Conservation (phyloP, 2,888 invertebrate genomes). For the Agrypnus murinus region DNA sequence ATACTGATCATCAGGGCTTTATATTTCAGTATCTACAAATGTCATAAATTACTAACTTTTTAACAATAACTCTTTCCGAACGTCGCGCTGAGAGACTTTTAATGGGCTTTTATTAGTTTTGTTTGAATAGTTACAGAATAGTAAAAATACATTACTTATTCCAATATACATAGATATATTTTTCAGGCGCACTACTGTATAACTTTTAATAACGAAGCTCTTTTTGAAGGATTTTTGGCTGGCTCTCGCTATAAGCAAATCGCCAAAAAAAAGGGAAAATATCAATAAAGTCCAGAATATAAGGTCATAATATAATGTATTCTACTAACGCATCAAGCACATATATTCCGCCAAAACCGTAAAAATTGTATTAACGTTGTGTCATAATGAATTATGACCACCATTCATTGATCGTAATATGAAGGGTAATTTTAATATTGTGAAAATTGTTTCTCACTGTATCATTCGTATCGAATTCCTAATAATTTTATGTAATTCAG, state of each 20-base stretch:
- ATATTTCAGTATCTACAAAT: conserved; percentile 60
- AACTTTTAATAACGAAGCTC: conserved; percentile 16
- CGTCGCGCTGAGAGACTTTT: conserved; percentile 55
- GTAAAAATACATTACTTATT: conserved; percentile 43
- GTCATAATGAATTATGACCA: too few relatives aligned
- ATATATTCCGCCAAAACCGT: too few relatives aligned
- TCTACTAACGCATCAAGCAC: too few relatives aligned
- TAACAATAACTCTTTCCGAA: conserved; percentile 63
- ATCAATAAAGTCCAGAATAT: too few relatives aligned
- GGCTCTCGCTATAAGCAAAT: not conserved
- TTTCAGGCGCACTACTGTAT: not conserved
- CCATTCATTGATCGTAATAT: too few relatives aligned
- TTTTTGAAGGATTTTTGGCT: not conserved
- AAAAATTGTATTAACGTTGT: too few relatives aligned
- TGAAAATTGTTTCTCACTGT: conserved; percentile 20
- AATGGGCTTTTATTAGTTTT: conserved; percentile 60
- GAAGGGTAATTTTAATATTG: conserved; percentile 5
- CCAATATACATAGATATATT: conserved; percentile 3
- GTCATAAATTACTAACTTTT: conserved; percentile 63
- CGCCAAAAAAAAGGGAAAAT: not conserved
- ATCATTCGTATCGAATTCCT: conserved; percentile 34
- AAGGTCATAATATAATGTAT: too few relatives aligned
- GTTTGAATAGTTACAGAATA: conserved; percentile 57
- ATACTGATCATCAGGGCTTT: conserved; percentile 63
- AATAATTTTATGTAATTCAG: conserved; percentile 56